Percentiles rank a stretch among this genome's conserved stretches.
Evolutionary conservation across 2,888 invertebrate species (phyloP).

Genomic region (Seira ritae): DNA sequence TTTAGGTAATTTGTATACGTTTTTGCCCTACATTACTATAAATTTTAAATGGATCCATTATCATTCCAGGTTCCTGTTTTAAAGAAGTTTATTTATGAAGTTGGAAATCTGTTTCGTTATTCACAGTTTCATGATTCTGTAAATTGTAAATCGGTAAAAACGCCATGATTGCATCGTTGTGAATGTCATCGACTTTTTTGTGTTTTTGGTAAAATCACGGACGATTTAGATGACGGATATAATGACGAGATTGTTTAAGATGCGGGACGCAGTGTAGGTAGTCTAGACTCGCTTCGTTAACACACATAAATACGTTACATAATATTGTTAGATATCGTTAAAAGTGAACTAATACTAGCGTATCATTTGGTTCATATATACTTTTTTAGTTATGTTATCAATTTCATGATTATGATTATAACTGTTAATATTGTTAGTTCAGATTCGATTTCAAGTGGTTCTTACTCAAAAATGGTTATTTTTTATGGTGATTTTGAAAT

Average conservation of each 20-base stretch:
- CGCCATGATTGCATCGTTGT: background rate
- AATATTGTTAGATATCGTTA: too few relatives aligned
- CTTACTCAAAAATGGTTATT: too few relatives aligned
- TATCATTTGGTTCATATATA: background rate
- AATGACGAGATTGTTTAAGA: background rate
- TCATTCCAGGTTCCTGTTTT: background rate
- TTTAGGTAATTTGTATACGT: background rate
- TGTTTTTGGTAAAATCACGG: background rate
- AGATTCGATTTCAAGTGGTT: too few relatives aligned
- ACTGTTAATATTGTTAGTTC: too few relatives aligned
- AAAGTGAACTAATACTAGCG: background rate
- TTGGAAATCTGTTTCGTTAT: background rate
- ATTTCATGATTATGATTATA: background rate
- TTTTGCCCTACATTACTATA: background rate
- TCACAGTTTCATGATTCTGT: background rate
- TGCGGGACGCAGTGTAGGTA: background rate
- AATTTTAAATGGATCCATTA: background rate
- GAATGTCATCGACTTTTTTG: slow-evolving; percentile 13
- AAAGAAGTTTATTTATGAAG: background rate
- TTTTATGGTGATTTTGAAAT: too few relatives aligned
- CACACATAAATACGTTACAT: too few relatives aligned
- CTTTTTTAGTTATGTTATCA: background rate
- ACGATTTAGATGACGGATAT: background rate
- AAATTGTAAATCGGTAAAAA: background rate
- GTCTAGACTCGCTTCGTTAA: background rate